These are phyloP conservation scores for Crax fasciolata DNA, from an alignment of 2,797 vertebrate species.

Conservation along the genomic window DNA sequence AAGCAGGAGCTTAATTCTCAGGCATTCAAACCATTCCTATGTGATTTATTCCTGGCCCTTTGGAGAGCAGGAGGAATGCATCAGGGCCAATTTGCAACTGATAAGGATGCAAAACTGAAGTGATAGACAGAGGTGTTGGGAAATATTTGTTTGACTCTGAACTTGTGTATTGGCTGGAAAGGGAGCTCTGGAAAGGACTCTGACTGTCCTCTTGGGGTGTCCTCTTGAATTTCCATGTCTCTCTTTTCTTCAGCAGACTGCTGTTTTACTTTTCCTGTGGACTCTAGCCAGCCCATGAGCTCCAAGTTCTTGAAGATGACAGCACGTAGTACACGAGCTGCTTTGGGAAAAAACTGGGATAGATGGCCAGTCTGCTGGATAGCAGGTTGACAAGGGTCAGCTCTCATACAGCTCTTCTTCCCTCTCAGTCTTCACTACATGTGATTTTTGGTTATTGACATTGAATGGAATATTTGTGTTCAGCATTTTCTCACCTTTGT, in stretches of 20 bases:
- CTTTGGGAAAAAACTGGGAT: not conserved
- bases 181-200: not conserved
- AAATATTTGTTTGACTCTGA: slow-evolving; percentile 40
- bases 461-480: not conserved
- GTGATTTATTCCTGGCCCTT: slow-evolving; percentile 58
- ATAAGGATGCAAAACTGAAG: slow-evolving; percentile 46
- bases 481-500: not conserved
- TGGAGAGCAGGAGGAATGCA: slow-evolving; percentile 50
- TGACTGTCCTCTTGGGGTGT: not conserved
- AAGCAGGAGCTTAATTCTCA: slow-evolving; percentile 40
- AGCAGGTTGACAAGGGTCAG: not conserved
- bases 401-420: not conserved
- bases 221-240: not conserved
- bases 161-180: slow-evolving; percentile 14
- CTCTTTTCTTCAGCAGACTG: not conserved
- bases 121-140: slow-evolving; percentile 39
- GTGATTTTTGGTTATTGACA: not conserved
- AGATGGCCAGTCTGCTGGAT: not conserved
- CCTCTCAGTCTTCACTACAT: not conserved
- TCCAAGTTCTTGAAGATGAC: not conserved
- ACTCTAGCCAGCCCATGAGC: not conserved
- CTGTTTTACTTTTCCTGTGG: not conserved
- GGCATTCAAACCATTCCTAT: slow-evolving; percentile 11
- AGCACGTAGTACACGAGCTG: not conserved
- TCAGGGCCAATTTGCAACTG: not conserved